Conservation (phyloP, 35 echinoderm and acorn worm genomes). For the Acanthaster planci region DNA sequence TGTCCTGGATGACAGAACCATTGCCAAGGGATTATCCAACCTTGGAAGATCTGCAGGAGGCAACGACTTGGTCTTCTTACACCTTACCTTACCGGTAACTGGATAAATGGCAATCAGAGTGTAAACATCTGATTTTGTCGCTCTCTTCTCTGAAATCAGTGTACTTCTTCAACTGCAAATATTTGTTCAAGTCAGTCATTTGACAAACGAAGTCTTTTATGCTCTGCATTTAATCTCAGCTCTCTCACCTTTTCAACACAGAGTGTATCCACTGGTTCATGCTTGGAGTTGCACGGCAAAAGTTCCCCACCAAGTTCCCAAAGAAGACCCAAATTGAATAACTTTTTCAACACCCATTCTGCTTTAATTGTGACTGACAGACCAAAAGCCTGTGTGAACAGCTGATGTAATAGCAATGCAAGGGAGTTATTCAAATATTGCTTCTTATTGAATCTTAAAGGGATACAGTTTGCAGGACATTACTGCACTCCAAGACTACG, state of each 20-base stretch:
- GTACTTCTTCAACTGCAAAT: background rate
- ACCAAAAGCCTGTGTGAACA: too few species aligned
- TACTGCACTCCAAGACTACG: conserved; percentile 62
- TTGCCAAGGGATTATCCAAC: conserved; percentile 77
- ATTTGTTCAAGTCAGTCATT: background rate
- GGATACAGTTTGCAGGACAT: conserved; percentile 94
- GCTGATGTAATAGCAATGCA: too few species aligned
- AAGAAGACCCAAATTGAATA: too few species aligned
- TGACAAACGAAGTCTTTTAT: background rate
- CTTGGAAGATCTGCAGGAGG: conserved; percentile 90
- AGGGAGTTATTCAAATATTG: too few species aligned
- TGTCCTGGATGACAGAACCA: conserved; percentile 68
- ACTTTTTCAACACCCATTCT: too few species aligned
- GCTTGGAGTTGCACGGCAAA: too few species aligned
- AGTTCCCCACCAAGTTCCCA: too few species aligned
- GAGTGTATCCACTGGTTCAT: too few species aligned
- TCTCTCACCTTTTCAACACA: too few species aligned
- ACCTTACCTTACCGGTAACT: conserved; percentile 90
- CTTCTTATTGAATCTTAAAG: conserved; percentile 45
- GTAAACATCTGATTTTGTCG: background rate
- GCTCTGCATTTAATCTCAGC: too few species aligned
- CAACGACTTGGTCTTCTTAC: conserved; percentile 69
- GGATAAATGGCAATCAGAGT: background rate
- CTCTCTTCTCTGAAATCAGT: background rate
- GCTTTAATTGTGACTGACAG: too few species aligned